phyloP scores from a whole-genome alignment of 1,140 invertebrate species.

The Apis dorsata region DNA sequence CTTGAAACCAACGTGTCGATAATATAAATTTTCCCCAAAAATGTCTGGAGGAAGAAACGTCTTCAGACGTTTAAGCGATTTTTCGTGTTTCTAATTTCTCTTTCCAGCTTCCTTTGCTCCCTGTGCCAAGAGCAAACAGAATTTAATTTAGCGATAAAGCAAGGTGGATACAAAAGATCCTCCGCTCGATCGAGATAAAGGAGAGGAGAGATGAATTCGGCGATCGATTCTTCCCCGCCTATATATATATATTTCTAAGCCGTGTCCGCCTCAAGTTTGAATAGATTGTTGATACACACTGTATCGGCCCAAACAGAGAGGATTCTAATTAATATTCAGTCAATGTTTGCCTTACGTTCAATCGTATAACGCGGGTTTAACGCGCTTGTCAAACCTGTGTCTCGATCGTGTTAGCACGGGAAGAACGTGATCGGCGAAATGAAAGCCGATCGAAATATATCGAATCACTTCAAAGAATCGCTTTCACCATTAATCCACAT shows the following conservation, averaged over 20 bases:
- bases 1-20: too few relatives aligned
- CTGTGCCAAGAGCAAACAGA: background rate
- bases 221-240: background rate
- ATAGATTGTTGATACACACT: background rate
- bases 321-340: constrained; percentile 14
- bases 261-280: background rate
- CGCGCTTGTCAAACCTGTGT: background rate
- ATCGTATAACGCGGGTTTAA: background rate
- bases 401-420: background rate
- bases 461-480: too few relatives aligned
- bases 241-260: background rate
- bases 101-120: background rate
- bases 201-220: background rate
- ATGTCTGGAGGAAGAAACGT: background rate
- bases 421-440: background rate
- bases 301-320: background rate
- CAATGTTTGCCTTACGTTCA: background rate
- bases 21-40: background rate
- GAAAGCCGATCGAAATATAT: background rate
- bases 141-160: constrained; percentile 10
- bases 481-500: too few relatives aligned
- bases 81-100: constrained; percentile 13
- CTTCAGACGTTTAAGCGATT: background rate
- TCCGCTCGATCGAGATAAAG: background rate
- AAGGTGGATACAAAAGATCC: background rate